Percentiles rank a stretch among this genome's conserved stretches.
Conservation (phyloP, 2,113 vertebrate genomes). For the Mohoua ochrocephala region DNA sequence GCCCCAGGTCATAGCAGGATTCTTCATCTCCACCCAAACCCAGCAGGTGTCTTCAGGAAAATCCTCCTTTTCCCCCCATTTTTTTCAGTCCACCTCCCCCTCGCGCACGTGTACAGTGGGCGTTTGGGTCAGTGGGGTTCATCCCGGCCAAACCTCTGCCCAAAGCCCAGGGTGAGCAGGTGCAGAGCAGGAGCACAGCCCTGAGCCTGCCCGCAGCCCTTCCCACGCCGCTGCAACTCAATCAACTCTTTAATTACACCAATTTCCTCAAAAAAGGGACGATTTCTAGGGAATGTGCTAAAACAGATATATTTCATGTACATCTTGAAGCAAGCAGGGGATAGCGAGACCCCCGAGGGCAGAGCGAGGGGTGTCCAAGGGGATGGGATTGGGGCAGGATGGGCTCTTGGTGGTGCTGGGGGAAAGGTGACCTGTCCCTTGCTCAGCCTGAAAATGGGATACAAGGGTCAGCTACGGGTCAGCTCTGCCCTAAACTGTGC, state of each 20-base stretch:
- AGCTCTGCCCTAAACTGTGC: background rate
- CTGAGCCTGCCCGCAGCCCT: background rate
- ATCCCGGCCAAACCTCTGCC: background rate
- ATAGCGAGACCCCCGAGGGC: background rate
- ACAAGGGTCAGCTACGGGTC: background rate
- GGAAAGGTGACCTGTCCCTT: background rate
- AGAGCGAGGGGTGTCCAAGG: background rate
- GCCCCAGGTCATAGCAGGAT: background rate
- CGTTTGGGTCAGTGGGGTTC: background rate
- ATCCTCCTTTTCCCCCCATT: background rate
- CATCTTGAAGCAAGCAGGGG: background rate
- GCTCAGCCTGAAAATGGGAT: background rate
- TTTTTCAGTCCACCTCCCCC: background rate
- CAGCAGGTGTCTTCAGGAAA: background rate
- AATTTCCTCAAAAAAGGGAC: background rate
- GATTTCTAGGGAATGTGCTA: background rate
- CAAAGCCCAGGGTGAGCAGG: background rate
- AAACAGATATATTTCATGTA: background rate
- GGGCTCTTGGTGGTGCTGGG: background rate
- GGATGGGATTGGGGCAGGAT: background rate
- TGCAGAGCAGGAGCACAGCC: background rate
- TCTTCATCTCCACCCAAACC: background rate
- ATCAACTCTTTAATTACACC: background rate
- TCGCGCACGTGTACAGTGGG: fast-evolving
- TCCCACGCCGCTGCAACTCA: fast-evolving